Conservation (phyloP, 1,140 invertebrate species). For the Pseudomyrmex sp. region DNA sequence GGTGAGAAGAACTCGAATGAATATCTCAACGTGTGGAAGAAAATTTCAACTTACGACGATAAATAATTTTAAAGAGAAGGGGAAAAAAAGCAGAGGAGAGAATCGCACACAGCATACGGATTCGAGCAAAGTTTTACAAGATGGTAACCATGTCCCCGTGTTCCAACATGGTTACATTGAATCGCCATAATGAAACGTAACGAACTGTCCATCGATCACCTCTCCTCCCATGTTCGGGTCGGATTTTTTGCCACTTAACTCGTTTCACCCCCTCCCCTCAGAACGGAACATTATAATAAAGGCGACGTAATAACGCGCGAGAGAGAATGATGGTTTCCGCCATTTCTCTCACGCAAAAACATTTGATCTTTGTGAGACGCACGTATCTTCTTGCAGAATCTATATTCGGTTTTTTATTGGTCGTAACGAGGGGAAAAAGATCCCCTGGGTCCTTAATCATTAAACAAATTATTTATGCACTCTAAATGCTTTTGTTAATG, state of each 20-base stretch:
- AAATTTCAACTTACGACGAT: conserved; percentile 43
- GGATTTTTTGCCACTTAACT: conserved; percentile 60
- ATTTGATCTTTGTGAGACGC: conserved; percentile 27
- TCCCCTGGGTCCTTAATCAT: too few relatives aligned
- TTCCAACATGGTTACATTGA: conserved; percentile 7
- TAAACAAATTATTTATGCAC: too few relatives aligned
- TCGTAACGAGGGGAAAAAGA: neutral
- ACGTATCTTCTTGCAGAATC: conserved; percentile 16
- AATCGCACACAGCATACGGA: conserved; percentile 36
- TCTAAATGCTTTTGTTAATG: too few relatives aligned
- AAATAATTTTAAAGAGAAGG: conserved; percentile 24
- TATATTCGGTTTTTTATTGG: neutral
- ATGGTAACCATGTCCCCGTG: conserved; percentile 21
- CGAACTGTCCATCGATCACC: conserved; percentile 59
- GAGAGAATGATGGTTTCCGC: conserved; percentile 14
- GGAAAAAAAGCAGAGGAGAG: conserved; percentile 3
- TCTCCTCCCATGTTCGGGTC: conserved; percentile 6
- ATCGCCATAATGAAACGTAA: conserved; percentile 56
- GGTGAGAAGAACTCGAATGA: neutral
- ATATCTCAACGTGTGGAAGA: conserved; percentile 1
- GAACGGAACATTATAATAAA: conserved; percentile 37
- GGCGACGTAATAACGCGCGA: conserved; percentile 43
- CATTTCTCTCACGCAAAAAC: conserved; percentile 33
- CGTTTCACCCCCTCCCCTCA: neutral
- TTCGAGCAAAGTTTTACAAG: conserved; percentile 41